Conservation (phyloP, 2,888 invertebrate species). For the Cataglyphis altisquamis region DNA sequence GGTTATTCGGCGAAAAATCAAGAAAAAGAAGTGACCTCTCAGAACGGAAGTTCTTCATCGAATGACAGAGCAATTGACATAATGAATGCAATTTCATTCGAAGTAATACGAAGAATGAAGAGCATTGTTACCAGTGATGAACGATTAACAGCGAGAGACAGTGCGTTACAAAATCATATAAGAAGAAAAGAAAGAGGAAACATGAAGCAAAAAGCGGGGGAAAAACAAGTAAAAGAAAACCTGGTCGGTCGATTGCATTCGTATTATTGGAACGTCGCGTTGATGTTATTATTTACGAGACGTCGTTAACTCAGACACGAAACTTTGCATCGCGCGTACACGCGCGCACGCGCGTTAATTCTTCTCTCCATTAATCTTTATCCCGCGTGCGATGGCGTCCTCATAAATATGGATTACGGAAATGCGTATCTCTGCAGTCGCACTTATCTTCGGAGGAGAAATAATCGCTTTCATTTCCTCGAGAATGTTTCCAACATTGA, state of each 20-base stretch:
- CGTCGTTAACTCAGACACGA: conserved; percentile 72
- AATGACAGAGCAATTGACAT: conserved; percentile 75
- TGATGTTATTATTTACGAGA: conserved; percentile 77
- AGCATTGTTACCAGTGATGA: conserved; percentile 72
- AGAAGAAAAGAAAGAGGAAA: conserved; percentile 40
- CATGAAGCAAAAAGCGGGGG: not conserved
- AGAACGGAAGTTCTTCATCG: conserved; percentile 73
- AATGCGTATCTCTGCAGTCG: conserved; percentile 64
- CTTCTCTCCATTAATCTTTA: conserved; percentile 59
- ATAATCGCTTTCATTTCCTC: conserved; percentile 59
- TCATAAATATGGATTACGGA: conserved; percentile 75
- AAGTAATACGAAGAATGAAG: conserved; percentile 68
- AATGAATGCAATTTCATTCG: conserved; percentile 78
- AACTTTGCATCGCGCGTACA: conserved; percentile 51
- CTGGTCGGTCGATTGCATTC: conserved; percentile 70
- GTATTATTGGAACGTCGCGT: conserved; percentile 73
- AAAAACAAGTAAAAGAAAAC: conserved; percentile 29
- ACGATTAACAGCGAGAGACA: conserved; percentile 67
- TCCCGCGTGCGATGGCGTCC: conserved; percentile 24
- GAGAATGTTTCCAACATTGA: not conserved
- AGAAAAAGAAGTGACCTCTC: conserved; percentile 55
- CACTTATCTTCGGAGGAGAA: conserved; percentile 52
- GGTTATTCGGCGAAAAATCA: conserved; percentile 17
- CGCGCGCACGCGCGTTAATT: conserved; percentile 65
- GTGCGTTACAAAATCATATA: not conserved